A percentile compares a stretch with the other conserved stretches of the same genome.
Conservation (phyloP, 1,140 invertebrate genomes). For the Hyposmocoma kahamanoa region DNA sequence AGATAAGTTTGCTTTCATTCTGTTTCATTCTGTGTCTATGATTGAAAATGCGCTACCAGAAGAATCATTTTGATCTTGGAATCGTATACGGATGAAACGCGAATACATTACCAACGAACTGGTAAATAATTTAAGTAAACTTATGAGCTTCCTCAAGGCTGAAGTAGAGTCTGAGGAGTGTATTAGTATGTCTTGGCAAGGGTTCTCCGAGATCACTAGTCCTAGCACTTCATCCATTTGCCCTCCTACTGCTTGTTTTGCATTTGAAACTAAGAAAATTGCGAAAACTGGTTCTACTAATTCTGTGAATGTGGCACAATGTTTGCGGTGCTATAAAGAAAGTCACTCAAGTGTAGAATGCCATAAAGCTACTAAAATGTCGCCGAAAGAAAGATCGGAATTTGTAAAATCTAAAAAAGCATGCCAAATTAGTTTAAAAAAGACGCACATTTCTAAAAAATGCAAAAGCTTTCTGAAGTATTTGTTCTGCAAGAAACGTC, state of each 20-base stretch:
- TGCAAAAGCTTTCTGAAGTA: conserved; percentile 7
- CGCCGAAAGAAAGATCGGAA: neutral
- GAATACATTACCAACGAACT: too few relatives aligned
- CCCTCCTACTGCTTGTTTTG: conserved; percentile 11
- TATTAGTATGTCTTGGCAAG: neutral
- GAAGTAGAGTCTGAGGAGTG: conserved; percentile 11
- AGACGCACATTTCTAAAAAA: neutral
- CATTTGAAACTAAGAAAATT: neutral
- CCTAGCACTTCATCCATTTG: neutral
- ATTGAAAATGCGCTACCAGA: too few relatives aligned
- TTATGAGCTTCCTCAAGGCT: conserved; percentile 4
- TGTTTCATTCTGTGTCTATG: too few relatives aligned
- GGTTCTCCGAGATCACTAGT: neutral
- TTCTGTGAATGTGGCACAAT: neutral
- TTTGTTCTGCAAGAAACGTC: conserved; percentile 6
- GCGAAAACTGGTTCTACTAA: neutral
- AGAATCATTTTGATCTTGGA: too few relatives aligned
- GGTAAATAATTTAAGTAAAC: too few relatives aligned
- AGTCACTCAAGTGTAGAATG: conserved; percentile 6
- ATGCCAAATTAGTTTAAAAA: conserved; percentile 4
- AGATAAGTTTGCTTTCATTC: too few relatives aligned
- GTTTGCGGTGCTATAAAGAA: conserved; percentile 9
- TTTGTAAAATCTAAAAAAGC: conserved; percentile 4
- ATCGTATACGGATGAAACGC: too few relatives aligned
- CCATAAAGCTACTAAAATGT: conserved; percentile 8